phyloP scores from a whole-genome alignment of 2,797 vertebrate genomes.

The Hybognathus amarus region DNA sequence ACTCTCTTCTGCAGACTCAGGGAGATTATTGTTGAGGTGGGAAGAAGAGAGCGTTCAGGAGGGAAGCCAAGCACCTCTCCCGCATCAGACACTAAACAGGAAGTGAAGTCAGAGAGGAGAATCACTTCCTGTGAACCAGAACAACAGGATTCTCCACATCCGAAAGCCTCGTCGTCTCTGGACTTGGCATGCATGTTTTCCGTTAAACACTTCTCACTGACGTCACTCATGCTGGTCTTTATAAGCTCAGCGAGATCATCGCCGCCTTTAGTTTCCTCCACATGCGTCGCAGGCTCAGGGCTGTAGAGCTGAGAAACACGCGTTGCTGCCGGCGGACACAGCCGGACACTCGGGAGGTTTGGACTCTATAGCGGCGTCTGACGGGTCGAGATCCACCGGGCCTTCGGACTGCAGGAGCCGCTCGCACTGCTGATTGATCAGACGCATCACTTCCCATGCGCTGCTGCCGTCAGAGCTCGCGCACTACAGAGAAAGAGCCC shows the following conservation, averaged over 20 bases:
- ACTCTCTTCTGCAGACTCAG: not conserved
- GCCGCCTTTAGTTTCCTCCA: not conserved
- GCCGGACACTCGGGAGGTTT: not conserved
- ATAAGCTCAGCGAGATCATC: conserved; percentile 46
- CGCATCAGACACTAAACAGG: conserved; percentile 58
- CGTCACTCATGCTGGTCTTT: conserved; percentile 22
- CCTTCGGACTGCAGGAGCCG: conserved; percentile 65
- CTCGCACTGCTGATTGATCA: conserved; percentile 80
- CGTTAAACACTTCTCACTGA: not conserved
- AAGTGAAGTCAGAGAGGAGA: conserved; percentile 32
- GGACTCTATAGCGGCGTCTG: not conserved
- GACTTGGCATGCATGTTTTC: conserved; percentile 19
- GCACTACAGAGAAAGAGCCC: conserved; percentile 30
- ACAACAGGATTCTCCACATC: not conserved
- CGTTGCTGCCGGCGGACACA: not conserved
- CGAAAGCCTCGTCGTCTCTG: conserved; percentile 10
- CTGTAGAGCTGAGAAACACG: not conserved
- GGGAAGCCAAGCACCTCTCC: conserved; percentile 69
- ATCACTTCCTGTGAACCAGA: not conserved
- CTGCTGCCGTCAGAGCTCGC: conserved; percentile 59
- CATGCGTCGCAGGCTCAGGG: not conserved
- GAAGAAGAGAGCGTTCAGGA: conserved; percentile 34
- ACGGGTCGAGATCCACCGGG: not conserved
- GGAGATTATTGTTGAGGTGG: conserved; percentile 49
- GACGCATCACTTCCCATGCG: conserved; percentile 76